Base-by-base conservation (phyloP, 2,888 invertebrate genomes). In the Latheticus oryzae region DNA sequence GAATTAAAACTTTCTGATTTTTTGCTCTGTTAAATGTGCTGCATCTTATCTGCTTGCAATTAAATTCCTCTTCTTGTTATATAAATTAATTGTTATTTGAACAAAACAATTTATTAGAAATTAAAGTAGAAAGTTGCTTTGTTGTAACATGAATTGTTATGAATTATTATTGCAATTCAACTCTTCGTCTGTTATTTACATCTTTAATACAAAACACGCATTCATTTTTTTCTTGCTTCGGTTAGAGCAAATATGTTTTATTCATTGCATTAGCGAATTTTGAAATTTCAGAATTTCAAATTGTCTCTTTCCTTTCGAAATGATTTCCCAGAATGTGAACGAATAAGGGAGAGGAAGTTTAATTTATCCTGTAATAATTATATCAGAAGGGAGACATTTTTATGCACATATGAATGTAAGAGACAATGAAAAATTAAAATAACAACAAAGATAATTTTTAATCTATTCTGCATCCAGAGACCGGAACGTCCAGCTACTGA, bases 361-460 rank as follows among this genome's bases (percentile, higher is more conserved):
- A 59, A 61, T 61, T 58, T 62, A 61, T 65, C 62, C 57, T 61
- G 28, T 60, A 58, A 64, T 65, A 64, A 65, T 68, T 62, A 63
- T 53, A 38, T 52, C 52, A 47, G 56, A 58, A 60, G 58, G 58
- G 61, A 57, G 59, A 52, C 45, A 56, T 64, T 64, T 66, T 62
- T 65, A 67, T 69, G 66, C 67, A 66, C 63, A 68, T 64, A 66
- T 63, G 66, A 63, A 65, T 63, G 60, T 62, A 62, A 63, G 69
- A 70, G 69, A 73, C 73, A 73, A 72, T 73, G 73, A 73, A 66
- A 72, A 72, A 73, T 73, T 74, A 74, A 73, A 75, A 75, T 75
- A 73, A 75, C 73, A 74, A 73, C 71, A 74, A 28, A 72, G 72
- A 72, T 73, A 73, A 71, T 72, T 72, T 74, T 72, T 73, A 70